phyloP scores from a whole-genome alignment of 2,113 vertebrate species.

The Triplophysa siluroides region DNA sequence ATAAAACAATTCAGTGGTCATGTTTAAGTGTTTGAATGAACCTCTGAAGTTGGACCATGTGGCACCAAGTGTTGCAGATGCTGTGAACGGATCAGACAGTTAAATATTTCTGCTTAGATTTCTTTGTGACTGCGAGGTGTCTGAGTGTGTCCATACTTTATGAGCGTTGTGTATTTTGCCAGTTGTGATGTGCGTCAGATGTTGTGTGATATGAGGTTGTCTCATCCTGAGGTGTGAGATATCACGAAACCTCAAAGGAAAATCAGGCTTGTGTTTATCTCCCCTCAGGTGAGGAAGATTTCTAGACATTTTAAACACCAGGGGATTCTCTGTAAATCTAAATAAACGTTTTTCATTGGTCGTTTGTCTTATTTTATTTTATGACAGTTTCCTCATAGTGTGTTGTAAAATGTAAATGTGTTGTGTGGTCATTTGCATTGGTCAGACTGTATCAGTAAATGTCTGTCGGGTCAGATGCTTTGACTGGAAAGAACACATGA shows the following conservation, averaged over 20 bases:
- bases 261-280: neutral
- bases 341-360: neutral
- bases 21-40: too few relatives aligned
- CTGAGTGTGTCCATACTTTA: too few relatives aligned
- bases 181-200: too few relatives aligned
- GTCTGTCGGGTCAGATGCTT: neutral
- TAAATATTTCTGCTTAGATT: neutral
- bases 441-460: neutral
- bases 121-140: neutral
- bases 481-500: too few relatives aligned
- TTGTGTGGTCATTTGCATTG: neutral
- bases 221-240: slow-evolving; percentile 10
- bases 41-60: too few relatives aligned
- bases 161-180: too few relatives aligned
- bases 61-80: neutral
- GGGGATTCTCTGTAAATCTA: too few relatives aligned
- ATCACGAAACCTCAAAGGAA: neutral
- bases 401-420: neutral
- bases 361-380: slow-evolving; percentile 6
- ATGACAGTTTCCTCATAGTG: neutral
- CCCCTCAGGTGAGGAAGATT: neutral
- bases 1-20: too few relatives aligned
- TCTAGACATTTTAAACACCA: neutral
- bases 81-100: neutral
- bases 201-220: neutral